phyloP scores from a whole-genome alignment of 2,113 vertebrate species.

The Dicrurus megarhynchus region DNA sequence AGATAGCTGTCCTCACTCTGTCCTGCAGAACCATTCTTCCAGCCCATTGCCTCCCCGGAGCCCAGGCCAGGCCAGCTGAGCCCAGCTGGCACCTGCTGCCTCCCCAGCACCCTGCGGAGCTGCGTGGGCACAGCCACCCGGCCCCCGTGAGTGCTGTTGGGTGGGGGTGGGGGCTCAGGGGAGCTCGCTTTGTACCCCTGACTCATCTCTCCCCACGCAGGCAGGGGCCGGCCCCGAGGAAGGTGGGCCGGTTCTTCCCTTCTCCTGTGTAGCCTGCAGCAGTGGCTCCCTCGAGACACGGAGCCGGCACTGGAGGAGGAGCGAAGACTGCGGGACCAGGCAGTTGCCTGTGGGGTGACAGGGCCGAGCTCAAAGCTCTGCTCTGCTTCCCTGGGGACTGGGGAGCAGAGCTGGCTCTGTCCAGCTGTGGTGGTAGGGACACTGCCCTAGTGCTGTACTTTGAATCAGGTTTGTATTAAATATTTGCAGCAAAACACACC shows the following conservation, averaged over 20 bases:
- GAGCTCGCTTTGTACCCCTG: neutral
- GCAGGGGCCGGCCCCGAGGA: neutral
- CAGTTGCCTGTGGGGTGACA: neutral
- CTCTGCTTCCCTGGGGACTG: neutral
- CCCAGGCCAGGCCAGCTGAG: constrained; percentile 37
- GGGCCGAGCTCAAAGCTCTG: neutral
- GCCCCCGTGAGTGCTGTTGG: constrained; percentile 60
- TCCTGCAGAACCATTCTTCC: constrained; percentile 60
- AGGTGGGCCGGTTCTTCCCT: constrained; percentile 45
- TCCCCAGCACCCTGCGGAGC: constrained; percentile 59
- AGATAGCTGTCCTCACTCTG: rapidly evolving
- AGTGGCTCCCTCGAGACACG: rapidly evolving
- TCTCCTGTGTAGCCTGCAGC: neutral
- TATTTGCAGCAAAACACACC: constrained; percentile 1
- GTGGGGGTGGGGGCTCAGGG: neutral
- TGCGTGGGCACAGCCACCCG: neutral
- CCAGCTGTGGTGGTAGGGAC: neutral
- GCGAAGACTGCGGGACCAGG: neutral
- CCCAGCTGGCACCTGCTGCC: constrained; percentile 21
- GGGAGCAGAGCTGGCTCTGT: neutral
- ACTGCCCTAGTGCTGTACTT: neutral
- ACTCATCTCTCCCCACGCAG: constrained; percentile 31
- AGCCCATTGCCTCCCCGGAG: constrained; percentile 72
- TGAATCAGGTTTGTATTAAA: neutral
- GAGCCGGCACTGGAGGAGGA: neutral